Base-by-base conservation (phyloP, 2,113 vertebrate genomes). In the Martes martes region DNA sequence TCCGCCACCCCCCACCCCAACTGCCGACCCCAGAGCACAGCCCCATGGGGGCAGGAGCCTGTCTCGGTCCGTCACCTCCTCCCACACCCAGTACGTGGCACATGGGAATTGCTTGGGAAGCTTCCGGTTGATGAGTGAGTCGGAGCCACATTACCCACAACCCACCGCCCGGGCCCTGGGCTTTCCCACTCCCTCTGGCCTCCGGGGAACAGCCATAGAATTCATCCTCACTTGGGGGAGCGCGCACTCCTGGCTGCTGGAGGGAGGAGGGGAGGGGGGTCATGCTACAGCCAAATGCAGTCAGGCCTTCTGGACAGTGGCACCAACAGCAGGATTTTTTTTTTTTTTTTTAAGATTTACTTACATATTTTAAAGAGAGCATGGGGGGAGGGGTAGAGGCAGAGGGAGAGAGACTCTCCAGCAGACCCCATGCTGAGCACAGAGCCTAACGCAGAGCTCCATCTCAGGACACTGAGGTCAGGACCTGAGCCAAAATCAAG, bases 21-120 rank as follows among this genome's bases (percentile, higher is more conserved):
- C 31, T 33, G 2, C 57, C n/a, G 1, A 1, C 57, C 59, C 13
- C 2, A 2, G 21, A 47, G 47, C 9, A 9, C 39, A n/a, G 26
- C 23, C 24, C 63, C 2, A 0, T 1, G 2, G 28, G 24, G 50
- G 42, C 31, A 21, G 73, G 63, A 45, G 1, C 55, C 15, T 18
- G 36, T 23, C 36, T 45, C 26, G 3, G 6, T 26, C 39, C 24
- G 7, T 7, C 74, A 11, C 57, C 0, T 0, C 14, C 16, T 26
- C 15, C 42, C 24, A 1, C 2, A 36, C 47, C 47, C 8, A 8
- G 14, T 15, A 5, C 50, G 50, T 26, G 63, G 65, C 76, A 3
- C 0, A 0, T 23, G 45, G 67, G 61, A 36, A 31, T 57, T 16
- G n/a, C 11, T 59, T 0, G 4, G 55, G 71, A 85, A 79, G 33